Conservation (phyloP, 2,797 vertebrate species). For the Alfaro cultratus region DNA sequence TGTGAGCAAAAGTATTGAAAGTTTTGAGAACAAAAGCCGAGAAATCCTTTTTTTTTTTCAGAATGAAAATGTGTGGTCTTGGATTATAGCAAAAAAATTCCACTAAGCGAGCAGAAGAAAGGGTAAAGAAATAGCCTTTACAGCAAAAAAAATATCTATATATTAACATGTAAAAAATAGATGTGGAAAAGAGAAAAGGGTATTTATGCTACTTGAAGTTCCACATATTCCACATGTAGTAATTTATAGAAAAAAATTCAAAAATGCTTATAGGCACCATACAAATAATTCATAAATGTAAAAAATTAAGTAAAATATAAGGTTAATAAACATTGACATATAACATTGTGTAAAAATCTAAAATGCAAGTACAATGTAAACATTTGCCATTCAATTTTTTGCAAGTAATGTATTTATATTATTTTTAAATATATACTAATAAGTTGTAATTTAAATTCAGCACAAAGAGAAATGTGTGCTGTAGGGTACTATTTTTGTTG, state of each 20-base stretch:
- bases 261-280: neutral
- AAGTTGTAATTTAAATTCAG: neutral
- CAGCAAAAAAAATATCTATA: neutral
- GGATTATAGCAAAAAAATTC: too few species aligned
- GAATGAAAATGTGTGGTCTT: too few species aligned
- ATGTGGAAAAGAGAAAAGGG: neutral
- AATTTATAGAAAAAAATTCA: neutral
- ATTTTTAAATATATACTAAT: neutral
- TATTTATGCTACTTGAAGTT: neutral
- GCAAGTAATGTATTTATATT: neutral
- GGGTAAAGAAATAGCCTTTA: neutral
- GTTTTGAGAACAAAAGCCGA: too few species aligned
- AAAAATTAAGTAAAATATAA: neutral
- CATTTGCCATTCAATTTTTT: neutral
- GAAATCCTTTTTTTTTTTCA: too few species aligned
- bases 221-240: neutral
- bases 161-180: neutral
- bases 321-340: neutral
- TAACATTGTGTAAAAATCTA: neutral
- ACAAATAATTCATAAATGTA: neutral
- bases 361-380: neutral
- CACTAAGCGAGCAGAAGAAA: too few species aligned
- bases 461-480: neutral
- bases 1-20: too few species aligned
- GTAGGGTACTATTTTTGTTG: slow-evolving; percentile 8